Evolutionary conservation across 2,113 vertebrate genomes (phyloP), one percentile per base, ranked within the genome.

Genomic region (Xerus inauris): DNA sequence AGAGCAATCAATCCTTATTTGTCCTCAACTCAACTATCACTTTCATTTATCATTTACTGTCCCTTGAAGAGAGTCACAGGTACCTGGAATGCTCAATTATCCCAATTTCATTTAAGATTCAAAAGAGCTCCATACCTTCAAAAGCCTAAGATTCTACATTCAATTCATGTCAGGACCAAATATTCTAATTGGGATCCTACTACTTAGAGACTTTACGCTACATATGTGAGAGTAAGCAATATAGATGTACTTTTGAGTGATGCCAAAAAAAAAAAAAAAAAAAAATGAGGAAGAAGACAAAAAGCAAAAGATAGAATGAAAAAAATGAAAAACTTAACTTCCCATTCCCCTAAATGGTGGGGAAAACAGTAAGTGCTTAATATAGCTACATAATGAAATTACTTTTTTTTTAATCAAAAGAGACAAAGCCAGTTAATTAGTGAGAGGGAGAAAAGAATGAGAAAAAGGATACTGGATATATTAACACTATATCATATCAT

Each of bases 81-180:
- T 28, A 93, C 10, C 24, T 92, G 67, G 17, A 92, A 38, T 67
- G 62, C 26, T 85, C 62, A 90, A 87, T n/a, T 81, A 85, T 65
- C 32, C 24, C 77, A 91, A 89, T 64, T 94, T 49, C 93, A 26
- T 32, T 49, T 97, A 54, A 80, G 83, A 22, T 91, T 89, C 30
- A 86, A 59, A 93, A 76, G n/a, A 80, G 9, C 82, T 64, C 49
- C 82, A 40, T 51, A 72, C 1, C 42, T 8, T 83, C 19, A 89
- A 95, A 95, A 83, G 24, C 10, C 69, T 86, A 2, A 88, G 64
- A 92, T 83, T 93, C 24, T 81, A 62, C 24, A 62, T 62, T 62
- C 73, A 40, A n/a, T 57, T 80, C 22, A 86, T 57, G 59, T 54
- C 76, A 47, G 62, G 72, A 87, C 26, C 30, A 87, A 96, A 89